Conservation (phyloP, 2,113 vertebrate genomes). For the Ceuthmochares aereus region DNA sequence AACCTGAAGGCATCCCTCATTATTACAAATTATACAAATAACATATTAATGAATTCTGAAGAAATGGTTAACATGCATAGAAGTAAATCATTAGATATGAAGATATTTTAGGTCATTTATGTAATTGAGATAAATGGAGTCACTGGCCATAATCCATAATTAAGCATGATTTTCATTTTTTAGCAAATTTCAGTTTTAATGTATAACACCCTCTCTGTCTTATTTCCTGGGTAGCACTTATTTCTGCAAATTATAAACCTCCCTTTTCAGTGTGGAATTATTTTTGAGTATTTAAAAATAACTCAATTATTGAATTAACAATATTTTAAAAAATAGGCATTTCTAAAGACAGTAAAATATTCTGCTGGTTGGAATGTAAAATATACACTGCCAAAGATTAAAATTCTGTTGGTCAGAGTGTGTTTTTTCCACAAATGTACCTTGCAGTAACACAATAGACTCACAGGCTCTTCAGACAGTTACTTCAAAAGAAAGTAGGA, state of each 20-base stretch:
- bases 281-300: neutral
- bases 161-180: neutral
- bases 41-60: neutral
- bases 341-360: neutral
- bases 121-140: neutral
- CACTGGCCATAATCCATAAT: neutral
- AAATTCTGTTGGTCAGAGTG: neutral
- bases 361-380: neutral
- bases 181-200: neutral
- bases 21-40: neutral
- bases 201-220: neutral
- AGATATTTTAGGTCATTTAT: neutral
- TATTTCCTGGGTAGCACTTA: neutral
- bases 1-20: neutral
- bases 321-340: neutral
- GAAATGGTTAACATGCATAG: neutral
- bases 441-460: neutral
- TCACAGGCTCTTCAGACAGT: neutral
- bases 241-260: neutral
- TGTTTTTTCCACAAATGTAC: neutral
- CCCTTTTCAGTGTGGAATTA: neutral
- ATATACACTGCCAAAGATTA: neutral
- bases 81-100: neutral
- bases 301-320: neutral
- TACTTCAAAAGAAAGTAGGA: neutral